Percentiles rank a stretch among this genome's conserved stretches.
These are phyloP conservation scores for Dorcus hopei DNA, from an alignment of 2,888 invertebrate genomes.

Conservation along the genomic window DNA sequence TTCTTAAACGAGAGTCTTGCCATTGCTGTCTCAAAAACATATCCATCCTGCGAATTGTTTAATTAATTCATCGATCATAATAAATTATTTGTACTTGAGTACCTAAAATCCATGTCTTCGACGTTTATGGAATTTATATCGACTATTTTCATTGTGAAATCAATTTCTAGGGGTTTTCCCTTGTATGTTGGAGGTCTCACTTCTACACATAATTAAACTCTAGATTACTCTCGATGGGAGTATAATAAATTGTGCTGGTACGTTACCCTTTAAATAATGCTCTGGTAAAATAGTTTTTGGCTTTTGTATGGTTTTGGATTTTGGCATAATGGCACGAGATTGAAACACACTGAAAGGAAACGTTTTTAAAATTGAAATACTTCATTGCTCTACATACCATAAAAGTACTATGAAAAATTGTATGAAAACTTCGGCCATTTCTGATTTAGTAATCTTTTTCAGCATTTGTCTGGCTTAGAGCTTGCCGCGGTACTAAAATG, in stretches of 20 bases:
- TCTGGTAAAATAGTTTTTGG: slow-evolving; percentile 69
- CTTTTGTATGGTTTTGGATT: slow-evolving; percentile 33
- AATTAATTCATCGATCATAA: background rate
- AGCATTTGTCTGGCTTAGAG: background rate
- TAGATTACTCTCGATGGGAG: background rate
- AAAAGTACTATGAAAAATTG: background rate
- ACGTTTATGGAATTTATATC: slow-evolving; percentile 86
- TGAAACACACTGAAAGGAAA: background rate
- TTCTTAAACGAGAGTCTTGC: slow-evolving; percentile 72
- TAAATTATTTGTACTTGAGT: slow-evolving; percentile 22
- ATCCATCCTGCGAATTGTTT: slow-evolving; percentile 62
- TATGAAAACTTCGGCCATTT: background rate
- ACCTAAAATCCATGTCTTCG: slow-evolving; percentile 88
- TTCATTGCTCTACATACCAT: background rate
- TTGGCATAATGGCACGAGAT: background rate
- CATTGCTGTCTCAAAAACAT: slow-evolving; percentile 82
- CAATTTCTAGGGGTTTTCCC: slow-evolving; percentile 70
- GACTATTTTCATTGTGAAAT: slow-evolving; percentile 79
- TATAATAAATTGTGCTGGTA: background rate
- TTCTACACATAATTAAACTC: slow-evolving; percentile 52
- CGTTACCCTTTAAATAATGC: slow-evolving; percentile 71
- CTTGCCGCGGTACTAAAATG: background rate
- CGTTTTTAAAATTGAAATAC: background rate
- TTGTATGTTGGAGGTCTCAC: slow-evolving; percentile 72
- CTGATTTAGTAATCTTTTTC: background rate